These are phyloP conservation scores for Drosophila quinaria DNA, from an alignment of 2,888 invertebrate species.

Conservation along the genomic window DNA sequence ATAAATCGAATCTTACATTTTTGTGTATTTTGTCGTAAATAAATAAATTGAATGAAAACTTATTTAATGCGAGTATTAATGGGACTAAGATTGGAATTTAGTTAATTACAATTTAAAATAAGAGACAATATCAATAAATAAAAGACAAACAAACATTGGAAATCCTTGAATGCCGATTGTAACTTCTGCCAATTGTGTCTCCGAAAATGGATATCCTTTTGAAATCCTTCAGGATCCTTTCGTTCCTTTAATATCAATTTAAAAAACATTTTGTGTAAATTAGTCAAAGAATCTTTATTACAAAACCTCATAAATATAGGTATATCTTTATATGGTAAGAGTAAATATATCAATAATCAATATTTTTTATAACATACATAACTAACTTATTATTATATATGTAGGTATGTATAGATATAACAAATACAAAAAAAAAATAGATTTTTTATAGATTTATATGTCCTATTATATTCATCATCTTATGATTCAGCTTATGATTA, in stretches of 20 bases:
- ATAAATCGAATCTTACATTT: slow-evolving; percentile 73
- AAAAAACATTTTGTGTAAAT: background rate
- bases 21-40: slow-evolving; percentile 80
- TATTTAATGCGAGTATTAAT: background rate
- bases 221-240: too few relatives aligned
- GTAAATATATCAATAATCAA: slow-evolving; percentile 31
- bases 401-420: slow-evolving; percentile 21
- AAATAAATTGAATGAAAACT: slow-evolving; percentile 63
- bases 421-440: slow-evolving; percentile 41
- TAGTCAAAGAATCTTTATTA: slow-evolving; percentile 58
- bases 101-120: too few relatives aligned
- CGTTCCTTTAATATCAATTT: background rate
- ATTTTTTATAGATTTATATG: slow-evolving; percentile 3
- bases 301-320: slow-evolving; percentile 32
- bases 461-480: slow-evolving; percentile 6
- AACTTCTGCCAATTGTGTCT: too few relatives aligned
- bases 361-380: slow-evolving; percentile 7
- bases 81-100: background rate
- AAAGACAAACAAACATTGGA: too few relatives aligned
- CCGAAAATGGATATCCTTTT: too few relatives aligned
- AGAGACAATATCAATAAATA: background rate
- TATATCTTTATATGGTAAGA: background rate
- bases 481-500: slow-evolving; percentile 9
- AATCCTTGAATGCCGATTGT: too few relatives aligned
- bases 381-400: slow-evolving; percentile 42